Evolutionary conservation across 2,797 vertebrate genomes (phyloP).

Genomic region (Mastacembelus armatus): DNA sequence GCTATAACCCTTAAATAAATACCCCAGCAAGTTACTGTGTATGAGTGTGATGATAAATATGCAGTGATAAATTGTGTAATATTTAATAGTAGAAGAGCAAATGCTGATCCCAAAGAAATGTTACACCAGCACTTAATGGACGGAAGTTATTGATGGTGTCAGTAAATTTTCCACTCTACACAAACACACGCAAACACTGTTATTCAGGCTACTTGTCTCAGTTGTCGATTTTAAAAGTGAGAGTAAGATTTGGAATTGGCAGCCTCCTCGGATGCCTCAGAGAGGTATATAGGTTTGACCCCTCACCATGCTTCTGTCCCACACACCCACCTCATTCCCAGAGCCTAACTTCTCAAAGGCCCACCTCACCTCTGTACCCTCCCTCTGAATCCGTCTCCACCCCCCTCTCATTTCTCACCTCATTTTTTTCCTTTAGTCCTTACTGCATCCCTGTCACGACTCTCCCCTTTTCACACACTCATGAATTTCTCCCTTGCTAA

Average conservation of each 20-base stretch:
- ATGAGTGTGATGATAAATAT: conserved; percentile 9
- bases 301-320: conserved; percentile 26
- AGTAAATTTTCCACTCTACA: conserved; percentile 1
- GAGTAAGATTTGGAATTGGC: conserved; percentile 26
- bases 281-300: conserved; percentile 60
- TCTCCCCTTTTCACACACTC: conserved; percentile 38
- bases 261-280: conserved; percentile 8
- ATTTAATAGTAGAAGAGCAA: conserved; percentile 5
- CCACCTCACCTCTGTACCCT: conserved; percentile 13
- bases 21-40: conserved; percentile 6
- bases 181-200: background rate
- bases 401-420: conserved; percentile 45
- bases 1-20: conserved; percentile 15
- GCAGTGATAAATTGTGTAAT: background rate
- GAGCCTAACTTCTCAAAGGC: conserved; percentile 14
- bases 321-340: conserved; percentile 27
- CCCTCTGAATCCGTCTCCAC: conserved; percentile 26
- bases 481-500: conserved; percentile 40
- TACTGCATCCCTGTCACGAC: background rate
- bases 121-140: background rate
- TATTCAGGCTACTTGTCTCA: conserved; percentile 20
- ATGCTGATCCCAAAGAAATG: background rate
- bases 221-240: conserved; percentile 30
- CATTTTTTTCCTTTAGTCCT: conserved; percentile 13
- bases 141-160: background rate